Evolutionary conservation across 2,888 invertebrate species (phyloP).

Genomic region (Ptilodon capucinus): DNA sequence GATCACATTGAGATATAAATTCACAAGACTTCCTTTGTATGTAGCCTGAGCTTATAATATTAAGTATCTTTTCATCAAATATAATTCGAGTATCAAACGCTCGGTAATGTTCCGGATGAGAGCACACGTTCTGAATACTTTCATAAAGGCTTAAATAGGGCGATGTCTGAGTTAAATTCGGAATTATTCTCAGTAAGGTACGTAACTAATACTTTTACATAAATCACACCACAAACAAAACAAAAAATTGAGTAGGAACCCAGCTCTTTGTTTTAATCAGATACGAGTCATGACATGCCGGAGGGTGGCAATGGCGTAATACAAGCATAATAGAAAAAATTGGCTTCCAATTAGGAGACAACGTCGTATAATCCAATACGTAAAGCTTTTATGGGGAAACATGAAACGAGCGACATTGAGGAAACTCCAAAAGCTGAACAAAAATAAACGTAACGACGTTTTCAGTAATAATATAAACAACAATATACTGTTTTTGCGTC

Average conservation of each 20-base stretch:
- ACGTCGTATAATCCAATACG: conserved; percentile 14
- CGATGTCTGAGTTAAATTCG: background rate
- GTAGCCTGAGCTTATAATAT: background rate
- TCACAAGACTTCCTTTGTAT: background rate
- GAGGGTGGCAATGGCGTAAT: conserved; percentile 5
- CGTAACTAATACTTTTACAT: no score
- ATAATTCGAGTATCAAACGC: conserved; percentile 1
- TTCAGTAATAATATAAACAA: conserved; percentile 20
- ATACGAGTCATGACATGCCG: background rate
- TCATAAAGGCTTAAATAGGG: background rate
- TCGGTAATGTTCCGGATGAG: background rate
- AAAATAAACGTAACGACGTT: conserved; percentile 15
- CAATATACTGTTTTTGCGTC: background rate
- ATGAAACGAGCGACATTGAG: conserved; percentile 11
- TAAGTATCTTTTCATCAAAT: background rate
- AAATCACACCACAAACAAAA: no score
- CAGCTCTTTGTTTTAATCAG: background rate
- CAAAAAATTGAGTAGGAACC: background rate
- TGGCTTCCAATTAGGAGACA: conserved; percentile 22
- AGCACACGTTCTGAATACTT: background rate
- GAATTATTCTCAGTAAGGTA: no score
- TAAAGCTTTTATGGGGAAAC: conserved; percentile 19
- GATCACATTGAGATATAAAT: background rate
- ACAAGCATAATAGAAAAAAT: conserved; percentile 11
- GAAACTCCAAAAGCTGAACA: conserved; percentile 16